Conservation (phyloP, 2,797 vertebrate species). For the Crenichthys baileyi region DNA sequence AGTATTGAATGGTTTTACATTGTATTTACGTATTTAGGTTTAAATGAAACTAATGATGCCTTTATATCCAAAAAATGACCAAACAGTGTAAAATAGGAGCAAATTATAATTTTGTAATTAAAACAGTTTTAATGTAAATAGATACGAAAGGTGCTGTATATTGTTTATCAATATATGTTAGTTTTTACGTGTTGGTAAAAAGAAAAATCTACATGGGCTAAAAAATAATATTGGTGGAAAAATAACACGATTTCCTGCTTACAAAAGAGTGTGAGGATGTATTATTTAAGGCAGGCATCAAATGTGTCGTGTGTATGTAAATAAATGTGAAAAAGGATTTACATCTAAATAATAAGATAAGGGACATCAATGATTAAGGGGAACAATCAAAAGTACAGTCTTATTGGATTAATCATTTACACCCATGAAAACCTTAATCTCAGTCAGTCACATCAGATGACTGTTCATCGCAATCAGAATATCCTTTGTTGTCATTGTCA, state of each 20-base stretch:
- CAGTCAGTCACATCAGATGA: no score
- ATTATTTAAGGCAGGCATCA: background rate
- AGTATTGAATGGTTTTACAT: background rate
- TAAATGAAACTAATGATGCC: background rate
- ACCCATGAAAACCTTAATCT: no score
- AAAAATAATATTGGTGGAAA: background rate
- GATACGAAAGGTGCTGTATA: background rate
- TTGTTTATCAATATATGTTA: background rate
- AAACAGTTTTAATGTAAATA: background rate
- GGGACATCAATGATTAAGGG: background rate
- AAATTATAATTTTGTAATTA: background rate
- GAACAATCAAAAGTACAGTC: background rate
- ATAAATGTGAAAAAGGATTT: background rate
- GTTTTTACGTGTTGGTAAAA: background rate
- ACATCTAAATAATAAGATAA: background rate
- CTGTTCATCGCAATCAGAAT: no score
- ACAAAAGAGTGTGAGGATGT: background rate
- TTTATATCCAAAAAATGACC: background rate
- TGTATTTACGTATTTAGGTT: background rate
- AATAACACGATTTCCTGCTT: background rate
- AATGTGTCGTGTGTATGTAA: background rate
- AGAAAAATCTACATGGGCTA: background rate
- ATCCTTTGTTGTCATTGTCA: no score
- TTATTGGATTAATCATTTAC: no score
- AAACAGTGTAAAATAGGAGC: background rate